Evolutionary conservation across 64 coral and sea anemone genomes (phyloP).

Genomic region (Cladopsammia gracilis): DNA sequence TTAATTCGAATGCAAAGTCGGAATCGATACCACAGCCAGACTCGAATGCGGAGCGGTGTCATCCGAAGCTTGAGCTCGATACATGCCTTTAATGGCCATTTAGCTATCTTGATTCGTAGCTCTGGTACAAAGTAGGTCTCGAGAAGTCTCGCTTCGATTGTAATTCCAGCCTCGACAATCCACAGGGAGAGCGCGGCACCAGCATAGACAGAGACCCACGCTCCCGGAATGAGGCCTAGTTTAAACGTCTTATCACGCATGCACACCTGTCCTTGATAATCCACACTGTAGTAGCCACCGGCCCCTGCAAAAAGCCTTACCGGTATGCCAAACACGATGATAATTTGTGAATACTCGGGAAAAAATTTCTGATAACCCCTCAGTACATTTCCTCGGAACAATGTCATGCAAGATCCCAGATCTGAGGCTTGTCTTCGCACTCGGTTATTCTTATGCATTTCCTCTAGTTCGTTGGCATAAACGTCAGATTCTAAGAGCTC

Average conservation of each 20-base stretch:
- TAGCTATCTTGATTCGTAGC: constrained; percentile 86
- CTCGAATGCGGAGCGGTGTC: constrained; percentile 92
- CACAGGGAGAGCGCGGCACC: constrained; percentile 70
- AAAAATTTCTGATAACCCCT: constrained; percentile 84
- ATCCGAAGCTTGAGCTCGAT: constrained; percentile 90
- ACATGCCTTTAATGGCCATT: constrained; percentile 90
- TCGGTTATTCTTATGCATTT: constrained; percentile 59
- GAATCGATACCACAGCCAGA: constrained; percentile 97
- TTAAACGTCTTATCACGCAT: constrained; percentile 84
- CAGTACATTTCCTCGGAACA: constrained; percentile 67
- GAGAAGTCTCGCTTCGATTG: constrained; percentile 90
- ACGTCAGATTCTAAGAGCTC: constrained; percentile 84
- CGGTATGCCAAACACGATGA: constrained; percentile 88
- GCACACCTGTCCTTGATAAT: constrained; percentile 89
- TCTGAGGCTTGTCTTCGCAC: constrained; percentile 42
- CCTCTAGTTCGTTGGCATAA: constrained; percentile 81
- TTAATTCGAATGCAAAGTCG: constrained; percentile 83
- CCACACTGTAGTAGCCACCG: constrained; percentile 85
- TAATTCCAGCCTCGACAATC: constrained; percentile 91
- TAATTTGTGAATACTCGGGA: constrained; percentile 71
- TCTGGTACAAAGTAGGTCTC: constrained; percentile 95
- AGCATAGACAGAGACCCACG: constrained; percentile 89
- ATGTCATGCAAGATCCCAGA: constrained; percentile 62
- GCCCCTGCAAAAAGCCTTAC: constrained; percentile 89
- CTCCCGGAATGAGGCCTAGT: constrained; percentile 88